Base-by-base conservation (phyloP, 2,113 vertebrate genomes). In the Xenopus laevis region DNA sequence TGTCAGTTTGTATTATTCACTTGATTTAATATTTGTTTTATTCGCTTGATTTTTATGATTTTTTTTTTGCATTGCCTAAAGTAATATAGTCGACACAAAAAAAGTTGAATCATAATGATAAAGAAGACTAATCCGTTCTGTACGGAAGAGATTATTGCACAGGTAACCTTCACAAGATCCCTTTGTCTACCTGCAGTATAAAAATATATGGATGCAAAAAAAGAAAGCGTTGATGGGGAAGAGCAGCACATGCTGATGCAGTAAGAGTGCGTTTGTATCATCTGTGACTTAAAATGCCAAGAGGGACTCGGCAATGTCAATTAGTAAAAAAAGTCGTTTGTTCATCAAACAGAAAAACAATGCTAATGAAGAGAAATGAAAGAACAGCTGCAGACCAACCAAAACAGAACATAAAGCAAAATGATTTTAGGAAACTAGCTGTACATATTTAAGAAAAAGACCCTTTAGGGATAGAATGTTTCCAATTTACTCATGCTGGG, bases 381-480 rank as follows among this genome's bases (percentile, higher is more conserved):
- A 27, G 20, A 71, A 63, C 59, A 71, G 21, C 70, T 63, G 70
- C 59, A 52, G 63, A 71, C 33, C 45, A 50, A 63, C 59, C 45
- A 30, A 63, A 62, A 52, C 21, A 33, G 10, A 27, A 21, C 70
- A 71, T 62, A 52, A 71, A 71, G 59, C 47, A 47, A 71, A 71
- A 61, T 71, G 57, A 71, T 45, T 71, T 71, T 27, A 16, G 59
- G 18, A 71, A 71, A 71, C 70, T 71, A 71, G 58, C 46, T 71
- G 59, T 33, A 71, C 20, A 52, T 71, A 71, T 71, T 63, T 71
- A 63, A 50, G 57, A 58, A 21, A 71, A 71, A 71, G 45, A 71
- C 70, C 44, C 70, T 71, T 62, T 71, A 63, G 70, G 70, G 70
- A 71, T 50, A 53, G 59, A 63, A 52, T 13, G 30, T 63, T 71